These are phyloP conservation scores for Laticauda colubrina DNA, from an alignment of 2,113 vertebrate species.

Conservation along the genomic window DNA sequence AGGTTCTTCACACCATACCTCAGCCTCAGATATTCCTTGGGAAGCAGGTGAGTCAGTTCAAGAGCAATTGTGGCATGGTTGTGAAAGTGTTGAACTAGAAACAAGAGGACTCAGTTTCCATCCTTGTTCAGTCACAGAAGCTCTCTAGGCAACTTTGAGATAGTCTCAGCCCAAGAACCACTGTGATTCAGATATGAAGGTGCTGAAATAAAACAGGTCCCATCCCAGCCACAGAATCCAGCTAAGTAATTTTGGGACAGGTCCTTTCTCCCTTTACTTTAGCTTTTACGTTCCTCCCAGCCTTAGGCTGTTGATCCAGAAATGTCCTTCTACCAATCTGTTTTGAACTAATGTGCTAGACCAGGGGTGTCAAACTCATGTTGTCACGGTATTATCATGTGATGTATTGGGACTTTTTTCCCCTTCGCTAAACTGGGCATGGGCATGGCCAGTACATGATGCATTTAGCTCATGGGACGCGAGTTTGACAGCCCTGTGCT, in stretches of 20 bases:
- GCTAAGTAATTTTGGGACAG: not conserved
- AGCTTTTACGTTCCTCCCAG: no score
- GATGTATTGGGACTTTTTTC: no score
- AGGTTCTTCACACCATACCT: not conserved
- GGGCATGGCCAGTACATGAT: no score
- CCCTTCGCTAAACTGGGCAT: no score
- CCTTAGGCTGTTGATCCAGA: not conserved
- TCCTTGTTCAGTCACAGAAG: not conserved
- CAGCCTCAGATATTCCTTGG: not conserved
- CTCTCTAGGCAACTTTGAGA: not conserved
- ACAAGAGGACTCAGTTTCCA: not conserved
- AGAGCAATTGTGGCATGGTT: not conserved
- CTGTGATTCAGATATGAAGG: not conserved
- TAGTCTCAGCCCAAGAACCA: not conserved
- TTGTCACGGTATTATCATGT: no score
- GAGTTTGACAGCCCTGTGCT: not conserved
- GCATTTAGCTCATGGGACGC: accelerated
- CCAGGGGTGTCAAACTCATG: no score
- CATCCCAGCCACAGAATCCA: not conserved
- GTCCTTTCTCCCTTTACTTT: no score
- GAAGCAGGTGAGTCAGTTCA: not conserved
- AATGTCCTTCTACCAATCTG: not conserved
- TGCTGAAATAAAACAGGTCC: not conserved
- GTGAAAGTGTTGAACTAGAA: not conserved
- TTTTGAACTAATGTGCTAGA: not conserved